These are phyloP conservation scores for Morinoia aosen DNA, from an alignment of 2,888 invertebrate species.

Conservation along the genomic window DNA sequence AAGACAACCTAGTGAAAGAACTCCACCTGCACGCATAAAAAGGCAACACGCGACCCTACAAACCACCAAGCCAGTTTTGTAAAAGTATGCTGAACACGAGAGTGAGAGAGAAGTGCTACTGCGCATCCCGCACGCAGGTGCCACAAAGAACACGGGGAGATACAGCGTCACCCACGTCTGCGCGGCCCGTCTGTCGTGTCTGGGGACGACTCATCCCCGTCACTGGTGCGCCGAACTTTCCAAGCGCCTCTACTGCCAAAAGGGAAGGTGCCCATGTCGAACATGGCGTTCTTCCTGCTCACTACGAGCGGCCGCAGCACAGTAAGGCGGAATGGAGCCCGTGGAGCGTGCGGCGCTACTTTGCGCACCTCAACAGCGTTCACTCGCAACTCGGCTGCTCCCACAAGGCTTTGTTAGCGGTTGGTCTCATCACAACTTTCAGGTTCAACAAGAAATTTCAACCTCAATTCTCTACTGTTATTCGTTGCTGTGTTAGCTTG, in stretches of 20 bases:
- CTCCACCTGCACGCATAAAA: neutral
- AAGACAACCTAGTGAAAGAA: neutral
- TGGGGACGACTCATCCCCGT: conserved; percentile 23
- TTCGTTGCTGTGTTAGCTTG: neutral
- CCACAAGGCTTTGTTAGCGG: neutral
- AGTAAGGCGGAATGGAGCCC: neutral
- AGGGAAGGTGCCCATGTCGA: neutral
- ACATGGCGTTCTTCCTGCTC: conserved; percentile 18
- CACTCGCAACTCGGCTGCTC: neutral
- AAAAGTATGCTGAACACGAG: neutral
- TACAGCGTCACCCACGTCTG: neutral
- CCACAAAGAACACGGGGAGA: neutral
- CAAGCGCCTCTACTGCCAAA: neutral
- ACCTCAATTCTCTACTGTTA: neutral
- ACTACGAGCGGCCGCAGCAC: conserved; percentile 32
- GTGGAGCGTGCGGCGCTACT: neutral
- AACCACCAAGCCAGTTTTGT: neutral
- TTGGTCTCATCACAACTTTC: neutral
- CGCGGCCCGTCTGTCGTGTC: conserved; percentile 32
- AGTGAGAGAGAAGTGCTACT: neutral
- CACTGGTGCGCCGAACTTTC: neutral
- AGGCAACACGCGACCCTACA: neutral
- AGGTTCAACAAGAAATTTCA: neutral
- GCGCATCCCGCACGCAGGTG: neutral
- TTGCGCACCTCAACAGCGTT: neutral